Percentiles rank a stretch among this genome's conserved stretches.
Conservation (phyloP, 2,888 invertebrate genomes). For the Amorpha juglandis region DNA sequence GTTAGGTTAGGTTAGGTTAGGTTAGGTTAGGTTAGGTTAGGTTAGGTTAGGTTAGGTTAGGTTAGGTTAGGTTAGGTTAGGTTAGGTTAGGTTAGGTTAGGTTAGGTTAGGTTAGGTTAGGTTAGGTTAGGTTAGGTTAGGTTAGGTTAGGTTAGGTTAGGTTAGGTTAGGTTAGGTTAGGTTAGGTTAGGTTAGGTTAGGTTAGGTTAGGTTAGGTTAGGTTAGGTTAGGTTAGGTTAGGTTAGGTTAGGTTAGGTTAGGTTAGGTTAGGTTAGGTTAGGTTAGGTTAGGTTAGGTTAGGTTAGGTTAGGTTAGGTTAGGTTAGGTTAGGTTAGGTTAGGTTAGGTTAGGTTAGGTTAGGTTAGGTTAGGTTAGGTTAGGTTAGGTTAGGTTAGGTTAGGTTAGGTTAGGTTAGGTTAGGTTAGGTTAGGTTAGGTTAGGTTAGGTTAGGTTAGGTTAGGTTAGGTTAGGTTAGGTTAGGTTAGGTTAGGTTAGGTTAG, state of each 20-base stretch:
- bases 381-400: constrained; percentile 37
- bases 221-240: too few species aligned
- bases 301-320: constrained; percentile 36
- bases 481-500: constrained; percentile 39
- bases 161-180: too few species aligned
- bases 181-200: too few species aligned
- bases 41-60: constrained; percentile 13
- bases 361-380: constrained; percentile 36
- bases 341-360: constrained; percentile 41
- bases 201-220: too few species aligned
- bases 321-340: constrained; percentile 41
- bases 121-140: constrained; percentile 10
- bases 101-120: too few species aligned
- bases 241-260: too few species aligned
- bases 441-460: constrained; percentile 37
- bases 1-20: constrained; percentile 14
- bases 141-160: constrained; percentile 10
- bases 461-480: constrained; percentile 33
- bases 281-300: too few species aligned
- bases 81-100: constrained; percentile 13
- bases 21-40: constrained; percentile 11
- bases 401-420: constrained; percentile 29
- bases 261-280: too few species aligned
- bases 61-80: too few species aligned
- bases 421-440: too few species aligned